Conservation (phyloP, 2,797 vertebrate species). For the Trematomus bernacchii region DNA sequence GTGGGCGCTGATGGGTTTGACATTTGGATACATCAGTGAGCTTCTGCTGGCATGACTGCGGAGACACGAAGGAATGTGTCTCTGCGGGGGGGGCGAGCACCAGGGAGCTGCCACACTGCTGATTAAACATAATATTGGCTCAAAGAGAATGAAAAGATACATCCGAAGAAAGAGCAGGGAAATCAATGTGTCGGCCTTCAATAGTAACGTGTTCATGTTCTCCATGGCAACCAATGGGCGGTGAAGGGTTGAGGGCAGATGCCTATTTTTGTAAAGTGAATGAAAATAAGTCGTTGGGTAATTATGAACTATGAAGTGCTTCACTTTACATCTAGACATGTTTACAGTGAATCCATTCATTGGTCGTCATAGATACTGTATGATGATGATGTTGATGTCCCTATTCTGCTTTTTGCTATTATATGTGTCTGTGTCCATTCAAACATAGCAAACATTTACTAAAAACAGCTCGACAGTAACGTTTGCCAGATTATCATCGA, state of each 20-base stretch:
- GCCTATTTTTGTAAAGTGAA: not conserved
- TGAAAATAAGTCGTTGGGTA: not conserved
- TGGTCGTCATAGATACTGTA: no score
- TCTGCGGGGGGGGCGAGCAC: conserved; percentile 11
- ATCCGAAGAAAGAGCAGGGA: conserved; percentile 1
- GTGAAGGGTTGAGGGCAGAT: no score
- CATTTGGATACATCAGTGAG: conserved; percentile 46
- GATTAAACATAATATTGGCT: conserved; percentile 38
- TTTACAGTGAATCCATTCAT: no score
- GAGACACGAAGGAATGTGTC: conserved; percentile 8
- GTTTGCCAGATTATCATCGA: no score
- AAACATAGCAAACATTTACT: no score
- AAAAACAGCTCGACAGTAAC: no score
- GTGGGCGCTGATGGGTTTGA: conserved; percentile 42
- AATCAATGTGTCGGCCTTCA: not conserved
- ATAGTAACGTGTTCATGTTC: conserved; percentile 27
- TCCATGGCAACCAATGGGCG: conserved; percentile 27
- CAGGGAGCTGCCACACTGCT: not conserved
- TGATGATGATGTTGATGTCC: no score
- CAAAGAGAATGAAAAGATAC: conserved; percentile 21
- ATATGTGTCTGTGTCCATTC: no score
- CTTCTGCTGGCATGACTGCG: conserved; percentile 8
- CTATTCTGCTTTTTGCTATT: no score
- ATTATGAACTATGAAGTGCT: no score
- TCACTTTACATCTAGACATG: no score